Percentiles rank a stretch among this genome's conserved stretches.
Evolutionary conservation across 1,140 invertebrate species (phyloP).

Genomic region (Drosophila eugracilis): DNA sequence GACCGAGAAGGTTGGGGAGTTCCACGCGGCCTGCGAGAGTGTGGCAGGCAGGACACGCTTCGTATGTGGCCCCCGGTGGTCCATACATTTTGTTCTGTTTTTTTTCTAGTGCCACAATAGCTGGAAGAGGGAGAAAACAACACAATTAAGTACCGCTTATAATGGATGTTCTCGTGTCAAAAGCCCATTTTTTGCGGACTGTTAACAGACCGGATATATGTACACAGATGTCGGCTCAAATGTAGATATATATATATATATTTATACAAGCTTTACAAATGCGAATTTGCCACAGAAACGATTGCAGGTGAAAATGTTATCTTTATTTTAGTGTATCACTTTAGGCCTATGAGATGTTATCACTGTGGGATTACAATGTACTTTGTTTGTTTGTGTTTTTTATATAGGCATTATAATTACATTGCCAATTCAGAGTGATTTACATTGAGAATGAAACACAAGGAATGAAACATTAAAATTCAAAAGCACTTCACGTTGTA

Average conservation of each 20-base stretch:
- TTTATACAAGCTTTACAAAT: slow-evolving; percentile 34
- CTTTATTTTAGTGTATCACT: slow-evolving; percentile 38
- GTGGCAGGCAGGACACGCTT: slow-evolving; percentile 35
- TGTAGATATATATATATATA: slow-evolving; percentile 14
- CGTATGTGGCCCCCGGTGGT: slow-evolving; percentile 12
- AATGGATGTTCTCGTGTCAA: slow-evolving; percentile 79
- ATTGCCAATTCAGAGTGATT: not conserved
- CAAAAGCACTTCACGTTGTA: too few species aligned
- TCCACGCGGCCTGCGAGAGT: too few species aligned
- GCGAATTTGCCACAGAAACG: slow-evolving; percentile 8
- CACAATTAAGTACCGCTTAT: slow-evolving; percentile 77
- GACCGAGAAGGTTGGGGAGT: not conserved
- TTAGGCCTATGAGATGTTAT: not conserved
- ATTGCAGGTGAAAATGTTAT: slow-evolving; percentile 36
- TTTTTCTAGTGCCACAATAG: slow-evolving; percentile 13
- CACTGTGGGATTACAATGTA: not conserved
- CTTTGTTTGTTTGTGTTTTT: not conserved
- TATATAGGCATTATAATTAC: not conserved
- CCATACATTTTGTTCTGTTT: slow-evolving; percentile 21
- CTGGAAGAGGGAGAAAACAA: slow-evolving; percentile 50
- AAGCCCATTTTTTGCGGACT: slow-evolving; percentile 71
- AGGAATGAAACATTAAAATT: too few species aligned
- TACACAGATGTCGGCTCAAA: slow-evolving; percentile 19
- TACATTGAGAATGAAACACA: not conserved
- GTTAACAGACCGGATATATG: slow-evolving; percentile 38